These are phyloP conservation scores for Protobothrops mucrosquamatus DNA, from an alignment of 2,113 vertebrate species.

Conservation along the genomic window DNA sequence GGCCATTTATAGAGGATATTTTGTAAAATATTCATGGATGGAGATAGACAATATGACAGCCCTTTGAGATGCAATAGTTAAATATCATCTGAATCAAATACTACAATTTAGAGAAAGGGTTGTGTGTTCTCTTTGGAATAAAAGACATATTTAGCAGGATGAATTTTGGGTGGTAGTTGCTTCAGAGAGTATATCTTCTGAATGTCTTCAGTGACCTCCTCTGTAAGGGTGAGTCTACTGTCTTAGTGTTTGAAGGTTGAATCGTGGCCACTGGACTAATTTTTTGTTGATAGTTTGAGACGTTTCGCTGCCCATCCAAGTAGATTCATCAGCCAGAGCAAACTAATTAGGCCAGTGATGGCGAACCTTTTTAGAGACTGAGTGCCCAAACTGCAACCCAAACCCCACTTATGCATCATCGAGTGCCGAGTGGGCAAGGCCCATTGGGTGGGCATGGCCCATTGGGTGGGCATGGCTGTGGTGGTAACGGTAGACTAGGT, in stretches of 20 bases:
- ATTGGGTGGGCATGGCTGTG: too few species aligned
- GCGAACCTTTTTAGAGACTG: too few species aligned
- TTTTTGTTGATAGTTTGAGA: too few species aligned
- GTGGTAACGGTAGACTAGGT: too few species aligned
- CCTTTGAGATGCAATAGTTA: constrained; percentile 59
- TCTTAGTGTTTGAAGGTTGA: not conserved
- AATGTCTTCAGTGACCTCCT: not conserved
- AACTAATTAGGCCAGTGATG: too few species aligned
- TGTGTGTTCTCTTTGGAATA: constrained; percentile 46
- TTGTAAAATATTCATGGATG: constrained; percentile 65
- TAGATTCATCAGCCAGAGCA: too few species aligned
- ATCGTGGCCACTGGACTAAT: too few species aligned
- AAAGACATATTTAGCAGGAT: constrained; percentile 33
- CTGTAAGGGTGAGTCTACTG: not conserved
- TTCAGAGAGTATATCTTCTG: not conserved
- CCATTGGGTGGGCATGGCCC: too few species aligned
- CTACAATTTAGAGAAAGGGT: constrained; percentile 56
- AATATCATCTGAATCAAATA: constrained; percentile 48
- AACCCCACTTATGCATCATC: too few species aligned
- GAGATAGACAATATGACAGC: constrained; percentile 57
- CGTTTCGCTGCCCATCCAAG: too few species aligned
- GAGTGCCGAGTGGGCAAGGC: too few species aligned
- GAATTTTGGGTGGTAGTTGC: constrained; percentile 16
- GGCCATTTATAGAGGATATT: constrained; percentile 68
- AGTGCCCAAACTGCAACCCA: too few species aligned